phyloP scores from a whole-genome alignment of 2,113 vertebrate genomes.

The Microcebus ravelobensis region DNA sequence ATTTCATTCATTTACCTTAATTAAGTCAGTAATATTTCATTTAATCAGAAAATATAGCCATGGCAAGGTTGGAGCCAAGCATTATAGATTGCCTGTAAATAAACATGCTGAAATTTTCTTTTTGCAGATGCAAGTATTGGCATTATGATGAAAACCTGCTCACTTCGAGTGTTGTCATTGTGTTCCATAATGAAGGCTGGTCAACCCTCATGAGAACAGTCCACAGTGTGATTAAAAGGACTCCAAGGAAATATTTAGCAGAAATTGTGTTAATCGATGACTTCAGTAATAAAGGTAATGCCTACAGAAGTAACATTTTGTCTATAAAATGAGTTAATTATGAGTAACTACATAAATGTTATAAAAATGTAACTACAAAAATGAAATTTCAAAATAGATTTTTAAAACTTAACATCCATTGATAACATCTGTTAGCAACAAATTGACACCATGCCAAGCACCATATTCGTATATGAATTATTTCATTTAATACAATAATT shows the following conservation, averaged over 20 bases:
- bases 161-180: slow-evolving; percentile 89
- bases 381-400: slow-evolving; percentile 32
- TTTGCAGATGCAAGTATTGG: slow-evolving; percentile 90
- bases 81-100: neutral
- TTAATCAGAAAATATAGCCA: slow-evolving; percentile 1
- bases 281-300: slow-evolving; percentile 91
- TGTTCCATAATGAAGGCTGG: slow-evolving; percentile 92
- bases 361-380: slow-evolving; percentile 17
- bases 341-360: neutral
- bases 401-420: neutral
- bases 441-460: neutral
- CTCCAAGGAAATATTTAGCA: slow-evolving; percentile 89
- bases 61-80: neutral
- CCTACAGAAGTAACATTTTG: slow-evolving; percentile 1
- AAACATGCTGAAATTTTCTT: slow-evolving; percentile 40
- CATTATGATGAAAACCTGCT: slow-evolving; percentile 90
- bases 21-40: slow-evolving; percentile 20
- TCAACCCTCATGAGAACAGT: slow-evolving; percentile 91
- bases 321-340: slow-evolving; percentile 31
- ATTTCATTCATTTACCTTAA: slow-evolving; percentile 13
- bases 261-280: slow-evolving; percentile 92
- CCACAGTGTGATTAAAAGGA: slow-evolving; percentile 92
- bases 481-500: slow-evolving; percentile 15
- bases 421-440: neutral
- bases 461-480: neutral